Conservation (phyloP, 2,888 invertebrate genomes). For the Archaeoteleia sp. region DNA sequence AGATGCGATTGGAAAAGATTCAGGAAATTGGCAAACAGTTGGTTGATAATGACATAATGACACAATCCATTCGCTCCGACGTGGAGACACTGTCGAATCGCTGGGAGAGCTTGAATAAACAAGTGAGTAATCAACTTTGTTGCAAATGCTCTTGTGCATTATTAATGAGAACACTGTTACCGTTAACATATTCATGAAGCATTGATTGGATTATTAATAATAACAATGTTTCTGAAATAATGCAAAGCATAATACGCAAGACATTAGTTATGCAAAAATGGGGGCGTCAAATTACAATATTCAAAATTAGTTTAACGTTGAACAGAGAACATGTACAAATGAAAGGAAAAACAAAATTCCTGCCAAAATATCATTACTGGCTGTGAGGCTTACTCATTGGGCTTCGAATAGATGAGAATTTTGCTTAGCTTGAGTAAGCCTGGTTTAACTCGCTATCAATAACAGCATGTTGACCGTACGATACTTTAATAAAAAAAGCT, state of each 20-base stretch:
- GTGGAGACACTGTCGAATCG: conserved; percentile 80
- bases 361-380: conserved; percentile 12
- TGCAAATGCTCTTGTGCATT: background rate
- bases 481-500: conserved; percentile 10
- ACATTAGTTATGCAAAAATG: too few species aligned
- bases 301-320: background rate
- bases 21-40: conserved; percentile 85
- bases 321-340: background rate
- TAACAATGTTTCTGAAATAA: too few species aligned
- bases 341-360: conserved; percentile 4
- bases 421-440: conserved; percentile 14
- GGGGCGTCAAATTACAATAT: background rate
- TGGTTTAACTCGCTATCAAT: conserved; percentile 23
- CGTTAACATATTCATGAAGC: too few species aligned
- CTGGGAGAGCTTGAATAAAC: conserved; percentile 82
- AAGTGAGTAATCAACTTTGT: conserved; percentile 75
- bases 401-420: conserved; percentile 17
- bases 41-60: conserved; percentile 85
- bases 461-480: conserved; percentile 36
- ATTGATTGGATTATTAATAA: too few species aligned
- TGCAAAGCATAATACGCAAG: too few species aligned
- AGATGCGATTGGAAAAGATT: conserved; percentile 83
- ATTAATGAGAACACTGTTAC: background rate
- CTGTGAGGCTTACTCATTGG: conserved; percentile 7
- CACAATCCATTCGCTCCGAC: conserved; percentile 81